Conservation (phyloP, 1,140 invertebrate species). For the Microplitis mediator region DNA sequence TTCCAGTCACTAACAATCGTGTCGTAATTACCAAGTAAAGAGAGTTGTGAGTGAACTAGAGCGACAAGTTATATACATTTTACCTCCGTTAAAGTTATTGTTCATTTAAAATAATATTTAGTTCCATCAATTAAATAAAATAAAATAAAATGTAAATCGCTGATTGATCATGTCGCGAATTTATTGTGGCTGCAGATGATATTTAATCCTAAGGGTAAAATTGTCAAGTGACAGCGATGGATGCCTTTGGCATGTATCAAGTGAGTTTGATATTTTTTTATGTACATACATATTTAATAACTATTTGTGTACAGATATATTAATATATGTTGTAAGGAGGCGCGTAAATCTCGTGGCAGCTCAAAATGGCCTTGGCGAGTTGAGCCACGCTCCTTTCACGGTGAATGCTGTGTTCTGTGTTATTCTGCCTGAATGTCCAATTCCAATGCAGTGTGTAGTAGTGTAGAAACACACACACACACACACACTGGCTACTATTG, state of each 20-base stretch:
- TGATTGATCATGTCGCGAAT: not conserved
- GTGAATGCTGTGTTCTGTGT: slow-evolving; percentile 6
- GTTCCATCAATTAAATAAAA: not conserved
- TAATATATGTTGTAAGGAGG: not conserved
- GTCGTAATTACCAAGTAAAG: not conserved
- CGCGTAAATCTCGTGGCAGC: slow-evolving; percentile 28
- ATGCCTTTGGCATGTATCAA: slow-evolving; percentile 60
- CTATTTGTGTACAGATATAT: no score
- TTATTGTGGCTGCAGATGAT: not conserved
- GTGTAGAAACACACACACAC: slow-evolving; percentile 11
- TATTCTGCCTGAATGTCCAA: not conserved
- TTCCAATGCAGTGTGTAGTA: no score
- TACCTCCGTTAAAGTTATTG: not conserved
- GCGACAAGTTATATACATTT: not conserved
- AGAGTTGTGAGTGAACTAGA: slow-evolving; percentile 23
- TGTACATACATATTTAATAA: no score
- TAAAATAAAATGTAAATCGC: not conserved
- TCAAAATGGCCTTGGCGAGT: slow-evolving; percentile 50
- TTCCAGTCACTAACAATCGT: no score
- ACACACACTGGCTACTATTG: slow-evolving; percentile 4
- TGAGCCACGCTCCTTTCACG: slow-evolving; percentile 30
- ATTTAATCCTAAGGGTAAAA: not conserved
- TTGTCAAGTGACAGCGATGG: slow-evolving; percentile 43
- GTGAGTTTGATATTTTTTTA: slow-evolving; percentile 44
- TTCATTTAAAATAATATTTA: not conserved